A percentile compares a stretch with the other conserved stretches of the same genome.
phyloP scores from a whole-genome alignment of 2,113 vertebrate genomes.

The Ciconia stormi region DNA sequence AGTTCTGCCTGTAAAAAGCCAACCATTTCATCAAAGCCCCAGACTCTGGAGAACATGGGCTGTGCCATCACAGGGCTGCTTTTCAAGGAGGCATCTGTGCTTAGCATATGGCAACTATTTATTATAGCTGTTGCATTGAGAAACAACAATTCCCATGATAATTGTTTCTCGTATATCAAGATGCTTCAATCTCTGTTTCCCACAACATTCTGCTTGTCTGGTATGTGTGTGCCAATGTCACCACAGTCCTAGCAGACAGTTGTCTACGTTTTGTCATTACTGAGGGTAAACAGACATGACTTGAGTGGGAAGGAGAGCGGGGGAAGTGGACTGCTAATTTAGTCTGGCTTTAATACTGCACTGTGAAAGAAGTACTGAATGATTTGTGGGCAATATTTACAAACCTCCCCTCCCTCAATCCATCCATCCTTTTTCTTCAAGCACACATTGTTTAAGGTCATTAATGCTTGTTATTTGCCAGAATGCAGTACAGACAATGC shows the following conservation, averaged over 20 bases:
- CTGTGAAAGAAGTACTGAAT: conserved; percentile 69
- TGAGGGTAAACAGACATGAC: conserved; percentile 77
- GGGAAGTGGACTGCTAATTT: conserved; percentile 75
- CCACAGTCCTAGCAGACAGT: conserved; percentile 69
- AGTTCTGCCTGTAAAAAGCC: conserved; percentile 51
- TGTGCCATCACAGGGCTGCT: conserved; percentile 67
- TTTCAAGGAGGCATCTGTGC: conserved; percentile 80
- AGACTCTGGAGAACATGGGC: conserved; percentile 63
- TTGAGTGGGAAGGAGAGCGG: conserved; percentile 69
- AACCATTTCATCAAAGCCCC: conserved; percentile 54
- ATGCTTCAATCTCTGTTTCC: conserved; percentile 74
- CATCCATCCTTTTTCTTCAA: conserved; percentile 32
- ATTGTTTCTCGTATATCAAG: conserved; percentile 77
- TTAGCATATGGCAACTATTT: conserved; percentile 82
- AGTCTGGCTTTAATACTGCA: conserved; percentile 64
- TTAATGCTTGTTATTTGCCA: conserved; percentile 48
- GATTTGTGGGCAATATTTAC: conserved; percentile 71
- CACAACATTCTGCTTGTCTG: conserved; percentile 77
- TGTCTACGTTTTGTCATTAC: conserved; percentile 73
- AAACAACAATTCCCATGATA: conserved; percentile 79
- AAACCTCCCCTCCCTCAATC: conserved; percentile 44
- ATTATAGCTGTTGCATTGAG: conserved; percentile 77
- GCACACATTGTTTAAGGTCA: conserved; percentile 44
- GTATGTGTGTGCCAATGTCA: conserved; percentile 71
- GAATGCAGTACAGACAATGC: not conserved